A percentile compares a stretch with the other conserved stretches of the same genome.
Conservation (phyloP, 2,113 vertebrate species). For the Mus musculus region GRCm39 chr4:141723501-141724000, state of each 20-base stretch:
- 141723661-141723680: not conserved
- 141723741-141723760: not conserved
- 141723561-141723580: too few species aligned
- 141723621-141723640: not conserved
- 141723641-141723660: not conserved
- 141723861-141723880: not conserved
- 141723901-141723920: too few species aligned
- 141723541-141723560: not conserved
- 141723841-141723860: not conserved
- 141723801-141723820: not conserved
- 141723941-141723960: not conserved
- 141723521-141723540: not conserved
- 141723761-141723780: not conserved
- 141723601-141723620: accelerated
- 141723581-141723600: not conserved
- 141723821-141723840: not conserved
- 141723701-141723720: not conserved
- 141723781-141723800: not conserved
- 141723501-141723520: too few species aligned
- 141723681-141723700: not conserved
- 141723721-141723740: not conserved
- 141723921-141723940: not conserved
- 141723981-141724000: not conserved
- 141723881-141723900: not conserved
- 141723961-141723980: not conserved